phyloP scores from a whole-genome alignment of 2,797 vertebrate species.

The Salarias fasciatus region DNA sequence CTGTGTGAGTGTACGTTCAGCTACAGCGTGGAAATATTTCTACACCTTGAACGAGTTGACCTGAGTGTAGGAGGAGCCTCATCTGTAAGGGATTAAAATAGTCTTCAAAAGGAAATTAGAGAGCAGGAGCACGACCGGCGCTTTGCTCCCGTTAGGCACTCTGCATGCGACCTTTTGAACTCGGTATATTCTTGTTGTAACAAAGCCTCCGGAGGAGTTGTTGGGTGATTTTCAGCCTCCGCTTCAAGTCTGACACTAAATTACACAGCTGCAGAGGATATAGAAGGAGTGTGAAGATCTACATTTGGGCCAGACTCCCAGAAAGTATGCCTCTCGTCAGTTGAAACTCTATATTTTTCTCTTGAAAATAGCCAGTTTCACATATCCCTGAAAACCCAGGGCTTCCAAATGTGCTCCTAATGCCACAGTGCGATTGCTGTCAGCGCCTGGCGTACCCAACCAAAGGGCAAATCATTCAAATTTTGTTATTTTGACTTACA shows the following conservation, averaged over 20 bases:
- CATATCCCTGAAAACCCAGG: slow-evolving; percentile 52
- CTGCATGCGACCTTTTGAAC: slow-evolving; percentile 16
- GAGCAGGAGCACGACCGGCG: neutral
- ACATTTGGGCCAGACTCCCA: slow-evolving; percentile 40
- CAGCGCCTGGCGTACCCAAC: neutral
- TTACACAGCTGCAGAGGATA: slow-evolving; percentile 49
- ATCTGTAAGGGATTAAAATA: too few relatives aligned
- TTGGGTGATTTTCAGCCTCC: slow-evolving; percentile 42
- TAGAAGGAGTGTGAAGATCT: slow-evolving; percentile 59
- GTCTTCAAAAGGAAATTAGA: neutral
- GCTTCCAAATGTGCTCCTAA: slow-evolving; percentile 55
- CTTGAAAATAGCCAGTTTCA: slow-evolving; percentile 67
- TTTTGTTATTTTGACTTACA: slow-evolving; percentile 16
- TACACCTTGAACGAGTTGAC: too few relatives aligned
- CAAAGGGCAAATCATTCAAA: slow-evolving; percentile 21
- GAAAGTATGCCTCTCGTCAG: slow-evolving; percentile 54
- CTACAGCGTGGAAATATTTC: too few relatives aligned
- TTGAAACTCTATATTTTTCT: slow-evolving; percentile 53
- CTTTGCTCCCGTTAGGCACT: slow-evolving; percentile 3
- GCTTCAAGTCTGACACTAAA: slow-evolving; percentile 48
- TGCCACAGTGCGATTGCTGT: slow-evolving; percentile 48
- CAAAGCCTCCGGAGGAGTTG: slow-evolving; percentile 26
- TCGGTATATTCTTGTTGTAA: slow-evolving; percentile 25
- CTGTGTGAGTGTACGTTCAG: too few relatives aligned
- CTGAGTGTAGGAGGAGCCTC: too few relatives aligned